Evolutionary conservation across 2,797 vertebrate genomes (phyloP).

Genomic region (Oophaga sylvatica): DNA sequence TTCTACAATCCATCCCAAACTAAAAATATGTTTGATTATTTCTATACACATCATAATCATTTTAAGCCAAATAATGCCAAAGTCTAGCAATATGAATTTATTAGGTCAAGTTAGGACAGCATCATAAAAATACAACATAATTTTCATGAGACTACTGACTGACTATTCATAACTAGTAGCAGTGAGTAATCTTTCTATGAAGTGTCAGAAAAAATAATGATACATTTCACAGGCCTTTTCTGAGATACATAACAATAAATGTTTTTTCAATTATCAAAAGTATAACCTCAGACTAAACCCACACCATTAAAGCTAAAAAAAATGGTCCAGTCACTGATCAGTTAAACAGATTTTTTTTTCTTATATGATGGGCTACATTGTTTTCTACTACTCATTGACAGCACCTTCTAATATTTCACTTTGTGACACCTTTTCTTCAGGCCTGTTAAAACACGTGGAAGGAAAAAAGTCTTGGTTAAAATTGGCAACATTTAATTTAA

Average conservation of each 20-base stretch:
- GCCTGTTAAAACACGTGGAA: neutral
- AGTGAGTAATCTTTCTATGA: no score
- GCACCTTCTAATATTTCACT: constrained; percentile 19
- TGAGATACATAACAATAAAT: neutral
- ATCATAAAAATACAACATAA: constrained; percentile 19
- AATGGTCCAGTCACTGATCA: neutral
- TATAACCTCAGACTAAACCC: neutral
- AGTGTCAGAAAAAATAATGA: constrained; percentile 8
- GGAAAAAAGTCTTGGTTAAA: constrained; percentile 16
- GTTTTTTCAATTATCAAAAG: constrained; percentile 1
- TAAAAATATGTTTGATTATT: neutral
- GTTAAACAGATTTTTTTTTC: constrained; percentile 4
- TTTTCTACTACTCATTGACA: constrained; percentile 2
- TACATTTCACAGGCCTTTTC: neutral
- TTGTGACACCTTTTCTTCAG: constrained; percentile 8
- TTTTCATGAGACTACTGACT: constrained; percentile 3
- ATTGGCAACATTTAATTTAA: constrained; percentile 9
- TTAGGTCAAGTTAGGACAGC: constrained; percentile 4
- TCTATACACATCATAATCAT: neutral
- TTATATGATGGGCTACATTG: neutral
- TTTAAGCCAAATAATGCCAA: constrained; percentile 5
- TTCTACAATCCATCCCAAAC: neutral
- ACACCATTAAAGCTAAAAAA: neutral
- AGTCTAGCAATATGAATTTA: constrained; percentile 14
- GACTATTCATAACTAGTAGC: neutral